Evolutionary conservation across 2,113 vertebrate genomes (phyloP).

Genomic region (Laticauda colubrina): DNA sequence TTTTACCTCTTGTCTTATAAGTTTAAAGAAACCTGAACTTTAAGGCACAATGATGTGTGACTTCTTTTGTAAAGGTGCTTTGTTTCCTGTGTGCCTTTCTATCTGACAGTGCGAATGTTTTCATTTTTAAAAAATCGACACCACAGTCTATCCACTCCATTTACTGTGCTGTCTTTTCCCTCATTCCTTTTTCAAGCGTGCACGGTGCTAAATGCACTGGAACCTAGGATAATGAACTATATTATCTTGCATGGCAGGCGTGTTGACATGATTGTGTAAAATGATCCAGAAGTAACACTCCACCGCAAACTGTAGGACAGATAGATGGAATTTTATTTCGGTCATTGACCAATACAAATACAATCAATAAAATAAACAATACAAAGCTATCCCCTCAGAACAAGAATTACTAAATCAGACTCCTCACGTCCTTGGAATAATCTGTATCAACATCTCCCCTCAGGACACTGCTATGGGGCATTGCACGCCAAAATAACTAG

Average conservation of each 20-base stretch:
- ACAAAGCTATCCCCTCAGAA: not conserved
- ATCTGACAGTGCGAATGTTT: not conserved
- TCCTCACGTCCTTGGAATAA: not conserved
- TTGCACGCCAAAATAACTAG: not conserved
- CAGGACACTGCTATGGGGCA: not conserved
- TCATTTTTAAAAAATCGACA: not conserved
- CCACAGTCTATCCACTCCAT: not conserved
- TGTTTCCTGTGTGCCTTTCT: not conserved
- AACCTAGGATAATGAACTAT: too few relatives aligned
- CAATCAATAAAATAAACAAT: not conserved
- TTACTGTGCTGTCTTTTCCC: not conserved
- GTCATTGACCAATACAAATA: not conserved
- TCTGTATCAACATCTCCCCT: not conserved
- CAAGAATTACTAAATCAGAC: not conserved
- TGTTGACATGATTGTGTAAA: not conserved
- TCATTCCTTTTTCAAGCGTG: not conserved
- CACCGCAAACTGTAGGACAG: not conserved
- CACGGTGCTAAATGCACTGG: too few relatives aligned
- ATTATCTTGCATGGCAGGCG: not conserved
- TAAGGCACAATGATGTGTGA: not conserved
- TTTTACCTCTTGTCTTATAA: not conserved
- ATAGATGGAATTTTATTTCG: not conserved
- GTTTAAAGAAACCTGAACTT: not conserved
- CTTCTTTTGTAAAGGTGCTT: not conserved
- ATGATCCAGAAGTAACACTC: not conserved